Conservation (phyloP, 2,888 invertebrate species). For the Adelphocoris suturalis region DNA sequence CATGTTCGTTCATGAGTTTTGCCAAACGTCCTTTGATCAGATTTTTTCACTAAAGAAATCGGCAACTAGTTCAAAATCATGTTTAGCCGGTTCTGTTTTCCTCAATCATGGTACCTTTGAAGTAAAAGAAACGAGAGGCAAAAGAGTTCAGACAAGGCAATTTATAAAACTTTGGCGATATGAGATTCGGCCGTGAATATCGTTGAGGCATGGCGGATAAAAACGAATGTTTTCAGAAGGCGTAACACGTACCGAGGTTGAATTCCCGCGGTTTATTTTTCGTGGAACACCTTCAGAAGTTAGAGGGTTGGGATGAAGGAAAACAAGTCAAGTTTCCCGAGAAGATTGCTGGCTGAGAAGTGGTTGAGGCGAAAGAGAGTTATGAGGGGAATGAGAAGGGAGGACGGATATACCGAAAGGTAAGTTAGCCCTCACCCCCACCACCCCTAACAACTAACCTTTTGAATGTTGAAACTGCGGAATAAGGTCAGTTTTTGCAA, state of each 20-base stretch:
- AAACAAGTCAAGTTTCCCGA: slow-evolving; percentile 47
- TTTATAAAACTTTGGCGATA: slow-evolving; percentile 15
- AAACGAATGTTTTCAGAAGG: slow-evolving; percentile 35
- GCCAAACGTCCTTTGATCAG: too few relatives aligned
- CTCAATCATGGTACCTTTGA: neutral
- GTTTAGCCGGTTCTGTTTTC: neutral
- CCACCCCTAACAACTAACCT: neutral
- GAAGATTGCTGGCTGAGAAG: slow-evolving; percentile 31
- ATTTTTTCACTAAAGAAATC: neutral
- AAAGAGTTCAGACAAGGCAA: slow-evolving; percentile 4
- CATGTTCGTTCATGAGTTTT: too few relatives aligned
- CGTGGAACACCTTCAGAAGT: slow-evolving; percentile 36
- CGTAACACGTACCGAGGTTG: slow-evolving; percentile 33
- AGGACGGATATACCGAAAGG: too few relatives aligned
- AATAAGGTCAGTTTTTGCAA: too few relatives aligned
- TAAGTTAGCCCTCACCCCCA: too few relatives aligned
- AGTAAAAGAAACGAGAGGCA: neutral
- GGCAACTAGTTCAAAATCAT: too few relatives aligned
- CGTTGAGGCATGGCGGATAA: neutral
- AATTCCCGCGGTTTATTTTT: slow-evolving; percentile 45
- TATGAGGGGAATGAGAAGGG: neutral
- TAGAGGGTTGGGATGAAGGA: neutral
- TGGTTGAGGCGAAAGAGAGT: neutral
- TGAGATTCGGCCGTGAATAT: slow-evolving; percentile 42
- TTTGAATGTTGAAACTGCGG: too few relatives aligned